Conservation (phyloP, 2,113 vertebrate species). For the Cyprinus carpio region DNA sequence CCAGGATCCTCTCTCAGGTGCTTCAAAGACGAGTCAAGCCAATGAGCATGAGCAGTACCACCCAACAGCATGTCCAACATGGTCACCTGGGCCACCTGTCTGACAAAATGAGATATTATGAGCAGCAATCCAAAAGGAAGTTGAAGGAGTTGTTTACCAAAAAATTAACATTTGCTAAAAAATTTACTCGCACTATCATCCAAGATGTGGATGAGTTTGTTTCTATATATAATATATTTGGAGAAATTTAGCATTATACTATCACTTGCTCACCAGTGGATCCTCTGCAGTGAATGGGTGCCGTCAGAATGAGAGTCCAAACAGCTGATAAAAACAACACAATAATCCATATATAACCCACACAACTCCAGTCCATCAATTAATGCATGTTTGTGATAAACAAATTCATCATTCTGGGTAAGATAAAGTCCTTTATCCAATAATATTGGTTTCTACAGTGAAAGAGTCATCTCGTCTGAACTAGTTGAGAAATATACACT, state of each 20-base stretch:
- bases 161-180: not conserved
- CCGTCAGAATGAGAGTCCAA: not conserved
- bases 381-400: not conserved
- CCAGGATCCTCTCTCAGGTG: conserved; percentile 27
- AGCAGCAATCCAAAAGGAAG: not conserved
- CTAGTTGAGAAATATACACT: too few relatives aligned
- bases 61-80: conserved; percentile 43
- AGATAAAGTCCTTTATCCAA: too few relatives aligned
- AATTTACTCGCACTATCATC: not conserved
- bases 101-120: conserved; percentile 65
- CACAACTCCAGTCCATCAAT: not conserved
- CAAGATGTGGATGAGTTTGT: not conserved
- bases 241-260: not conserved
- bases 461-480: too few relatives aligned
- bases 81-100: conserved; percentile 13
- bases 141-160: not conserved
- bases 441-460: too few relatives aligned
- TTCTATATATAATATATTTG: not conserved
- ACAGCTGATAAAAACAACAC: not conserved
- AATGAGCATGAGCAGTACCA: conserved; percentile 2
- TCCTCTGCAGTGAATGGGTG: not conserved
- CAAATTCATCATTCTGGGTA: too few relatives aligned
- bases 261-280: not conserved
- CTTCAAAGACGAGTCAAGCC: conserved; percentile 5
- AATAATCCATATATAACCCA: not conserved